Conservation (phyloP, 2,888 invertebrate species). For the Hirudinaria manillensis region DNA sequence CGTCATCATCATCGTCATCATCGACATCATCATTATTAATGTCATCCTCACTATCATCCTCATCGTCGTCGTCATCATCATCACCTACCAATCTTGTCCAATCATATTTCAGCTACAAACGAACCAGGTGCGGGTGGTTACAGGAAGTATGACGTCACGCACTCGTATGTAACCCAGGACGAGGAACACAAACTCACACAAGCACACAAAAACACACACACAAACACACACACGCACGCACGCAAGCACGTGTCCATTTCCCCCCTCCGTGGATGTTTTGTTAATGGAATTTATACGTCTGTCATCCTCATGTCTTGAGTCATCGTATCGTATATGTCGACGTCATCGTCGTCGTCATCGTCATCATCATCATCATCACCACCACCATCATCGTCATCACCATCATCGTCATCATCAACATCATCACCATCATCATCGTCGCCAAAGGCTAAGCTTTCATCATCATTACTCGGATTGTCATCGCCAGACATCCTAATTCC, state of each 20-base stretch:
- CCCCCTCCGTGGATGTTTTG: neutral
- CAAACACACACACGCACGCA: no score
- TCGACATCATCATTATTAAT: neutral
- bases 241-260: no score
- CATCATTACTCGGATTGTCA: slow-evolving; percentile 18
- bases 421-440: slow-evolving; percentile 27
- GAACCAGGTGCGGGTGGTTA: no score
- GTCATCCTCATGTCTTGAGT: slow-evolving; percentile 9
- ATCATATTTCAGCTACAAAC: no score
- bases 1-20: neutral
- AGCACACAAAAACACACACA: no score
- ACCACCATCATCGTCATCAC: slow-evolving; percentile 32
- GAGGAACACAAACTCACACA: no score
- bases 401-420: slow-evolving; percentile 31
- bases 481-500: slow-evolving; percentile 17
- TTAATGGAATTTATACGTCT: neutral
- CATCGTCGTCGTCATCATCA: neutral
- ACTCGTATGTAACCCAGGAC: no score
- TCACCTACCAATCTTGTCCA: neutral
- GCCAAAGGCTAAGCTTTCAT: slow-evolving; percentile 5
- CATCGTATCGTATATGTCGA: slow-evolving; percentile 20
- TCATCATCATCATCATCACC: slow-evolving; percentile 34
- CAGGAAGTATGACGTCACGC: no score
- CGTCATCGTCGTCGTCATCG: slow-evolving; percentile 28
- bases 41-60: neutral